These are phyloP conservation scores for Carposina sasakii DNA, from an alignment of 1,140 invertebrate species.

Conservation along the genomic window DNA sequence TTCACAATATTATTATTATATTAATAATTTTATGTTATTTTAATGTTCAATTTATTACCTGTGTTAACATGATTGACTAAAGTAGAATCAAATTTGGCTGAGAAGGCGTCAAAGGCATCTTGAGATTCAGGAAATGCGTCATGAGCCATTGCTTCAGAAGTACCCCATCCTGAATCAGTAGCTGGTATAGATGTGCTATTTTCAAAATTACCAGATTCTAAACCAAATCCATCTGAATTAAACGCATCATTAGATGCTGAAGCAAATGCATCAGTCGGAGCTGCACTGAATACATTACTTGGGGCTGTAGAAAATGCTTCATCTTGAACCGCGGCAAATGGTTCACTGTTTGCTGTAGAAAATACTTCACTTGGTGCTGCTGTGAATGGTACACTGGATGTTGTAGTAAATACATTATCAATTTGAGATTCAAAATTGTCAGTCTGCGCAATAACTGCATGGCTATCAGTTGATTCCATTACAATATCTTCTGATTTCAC, in stretches of 20 bases:
- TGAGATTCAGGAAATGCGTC: slow-evolving; percentile 35
- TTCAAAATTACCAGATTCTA: background rate
- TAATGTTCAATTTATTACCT: slow-evolving; percentile 27
- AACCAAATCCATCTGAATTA: slow-evolving; percentile 4
- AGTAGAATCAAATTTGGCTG: slow-evolving; percentile 86
- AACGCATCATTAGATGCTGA: background rate
- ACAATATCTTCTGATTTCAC: slow-evolving; percentile 11
- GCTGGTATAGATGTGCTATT: slow-evolving; percentile 4
- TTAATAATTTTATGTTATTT: slow-evolving; percentile 5
- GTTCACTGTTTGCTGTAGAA: background rate
- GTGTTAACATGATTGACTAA: slow-evolving; percentile 46
- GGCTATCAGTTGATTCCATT: slow-evolving; percentile 18
- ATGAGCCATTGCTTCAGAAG: slow-evolving; percentile 10
- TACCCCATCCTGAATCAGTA: slow-evolving; percentile 12
- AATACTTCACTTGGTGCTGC: background rate
- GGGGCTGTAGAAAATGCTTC: background rate
- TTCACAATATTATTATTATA: background rate
- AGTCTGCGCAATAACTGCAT: too few species aligned
- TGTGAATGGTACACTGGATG: background rate
- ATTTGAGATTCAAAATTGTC: slow-evolving; percentile 21
- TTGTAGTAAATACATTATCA: slow-evolving; percentile 20
- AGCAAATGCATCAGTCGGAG: background rate
- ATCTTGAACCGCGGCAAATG: background rate
- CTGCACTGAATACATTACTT: slow-evolving; percentile 11
- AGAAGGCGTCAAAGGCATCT: slow-evolving; percentile 81